A percentile compares a stretch with the other conserved stretches of the same genome.
Conservation (phyloP, 2,888 invertebrate species). For the Acronicta leporina region DNA sequence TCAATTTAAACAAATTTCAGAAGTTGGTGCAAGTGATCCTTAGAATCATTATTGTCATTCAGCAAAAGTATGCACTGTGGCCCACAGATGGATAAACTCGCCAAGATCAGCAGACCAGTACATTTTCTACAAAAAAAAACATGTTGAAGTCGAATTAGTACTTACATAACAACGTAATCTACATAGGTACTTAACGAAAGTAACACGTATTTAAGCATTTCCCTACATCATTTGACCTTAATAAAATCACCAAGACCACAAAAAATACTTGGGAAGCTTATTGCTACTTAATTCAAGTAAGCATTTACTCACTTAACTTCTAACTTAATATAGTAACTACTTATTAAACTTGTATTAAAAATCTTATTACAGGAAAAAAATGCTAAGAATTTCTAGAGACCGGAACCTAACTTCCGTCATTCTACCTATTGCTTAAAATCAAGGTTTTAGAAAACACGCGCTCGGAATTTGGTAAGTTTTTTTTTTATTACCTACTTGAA, state of each 20-base stretch:
- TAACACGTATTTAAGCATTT: background rate
- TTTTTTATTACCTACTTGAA: too few relatives aligned
- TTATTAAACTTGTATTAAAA: slow-evolving; percentile 3
- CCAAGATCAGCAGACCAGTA: too few relatives aligned
- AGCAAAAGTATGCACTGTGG: too few relatives aligned
- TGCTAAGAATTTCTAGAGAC: background rate
- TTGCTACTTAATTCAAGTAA: slow-evolving; percentile 12
- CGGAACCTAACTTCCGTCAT: slow-evolving; percentile 18
- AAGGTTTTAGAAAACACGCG: background rate
- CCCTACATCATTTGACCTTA: slow-evolving; percentile 2
- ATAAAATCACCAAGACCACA: background rate
- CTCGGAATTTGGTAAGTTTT: background rate
- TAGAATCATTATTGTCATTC: too few relatives aligned
- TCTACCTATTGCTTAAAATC: background rate
- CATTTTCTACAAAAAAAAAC: too few relatives aligned
- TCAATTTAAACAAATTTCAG: too few relatives aligned
- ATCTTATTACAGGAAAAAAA: slow-evolving; percentile 1
- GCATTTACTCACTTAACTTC: background rate
- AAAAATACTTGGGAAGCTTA: slow-evolving; percentile 16
- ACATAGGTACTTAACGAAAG: too few relatives aligned
- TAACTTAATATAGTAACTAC: background rate
- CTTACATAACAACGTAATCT: too few relatives aligned
- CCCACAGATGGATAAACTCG: too few relatives aligned
- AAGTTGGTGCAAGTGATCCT: too few relatives aligned
- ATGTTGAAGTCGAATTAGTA: too few relatives aligned